Conservation (phyloP, 2,888 invertebrate species). For the Crioceris asparagi region DNA sequence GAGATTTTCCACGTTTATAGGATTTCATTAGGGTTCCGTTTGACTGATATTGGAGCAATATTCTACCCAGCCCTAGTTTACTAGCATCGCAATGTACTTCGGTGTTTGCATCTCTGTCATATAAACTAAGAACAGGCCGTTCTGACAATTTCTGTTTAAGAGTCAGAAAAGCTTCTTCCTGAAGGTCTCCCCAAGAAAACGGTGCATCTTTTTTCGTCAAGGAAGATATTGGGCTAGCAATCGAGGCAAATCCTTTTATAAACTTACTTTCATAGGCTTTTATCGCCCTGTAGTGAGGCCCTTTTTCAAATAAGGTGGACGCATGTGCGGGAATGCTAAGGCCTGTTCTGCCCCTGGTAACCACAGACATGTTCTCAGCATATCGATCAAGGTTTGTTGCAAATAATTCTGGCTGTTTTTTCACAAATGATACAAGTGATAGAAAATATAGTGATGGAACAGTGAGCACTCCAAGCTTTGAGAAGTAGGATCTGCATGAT, state of each 20-base stretch:
- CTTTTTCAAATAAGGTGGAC: too few species aligned
- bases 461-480: too few species aligned
- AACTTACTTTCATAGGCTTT: slow-evolving; percentile 24
- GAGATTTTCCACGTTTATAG: slow-evolving; percentile 24
- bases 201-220: slow-evolving; percentile 17
- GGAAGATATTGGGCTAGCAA: slow-evolving; percentile 19
- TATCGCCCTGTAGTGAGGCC: too few species aligned
- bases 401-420: too few species aligned
- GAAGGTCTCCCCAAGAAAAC: slow-evolving; percentile 10
- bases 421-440: too few species aligned
- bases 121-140: slow-evolving; percentile 18
- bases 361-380: too few species aligned
- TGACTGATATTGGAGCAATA: slow-evolving; percentile 21
- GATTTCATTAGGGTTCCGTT: slow-evolving; percentile 15
- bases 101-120: slow-evolving; percentile 17
- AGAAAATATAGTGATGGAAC: too few species aligned
- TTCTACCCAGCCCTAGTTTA: slow-evolving; percentile 19
- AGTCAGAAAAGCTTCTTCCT: slow-evolving; percentile 8
- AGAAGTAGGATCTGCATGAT: too few species aligned
- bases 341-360: too few species aligned
- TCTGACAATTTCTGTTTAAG: slow-evolving; percentile 9
- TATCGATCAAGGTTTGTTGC: too few species aligned
- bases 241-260: slow-evolving; percentile 18
- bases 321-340: too few species aligned
- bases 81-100: slow-evolving; percentile 23